These are phyloP conservation scores for Trichopria drosophilae DNA, from an alignment of 2,888 invertebrate species.

Conservation along the genomic window DNA sequence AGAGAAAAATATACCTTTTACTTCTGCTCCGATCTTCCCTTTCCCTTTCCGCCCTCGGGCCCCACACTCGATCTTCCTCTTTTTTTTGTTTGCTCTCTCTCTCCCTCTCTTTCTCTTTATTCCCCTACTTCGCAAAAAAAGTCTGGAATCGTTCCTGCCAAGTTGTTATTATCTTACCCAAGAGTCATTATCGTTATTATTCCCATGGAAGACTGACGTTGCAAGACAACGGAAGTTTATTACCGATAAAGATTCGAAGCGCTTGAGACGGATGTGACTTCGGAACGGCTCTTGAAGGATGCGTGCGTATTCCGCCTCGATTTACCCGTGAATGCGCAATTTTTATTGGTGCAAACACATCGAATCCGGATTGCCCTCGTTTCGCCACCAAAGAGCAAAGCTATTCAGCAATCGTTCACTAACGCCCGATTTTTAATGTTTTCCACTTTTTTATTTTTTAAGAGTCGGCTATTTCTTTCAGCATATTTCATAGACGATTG, in stretches of 20 bases:
- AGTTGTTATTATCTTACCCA: slow-evolving; percentile 47
- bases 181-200: slow-evolving; percentile 48
- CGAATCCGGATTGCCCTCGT: too few species aligned
- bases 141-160: slow-evolving; percentile 41
- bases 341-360: too few species aligned
- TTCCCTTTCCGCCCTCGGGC: slow-evolving; percentile 3
- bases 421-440: too few species aligned
- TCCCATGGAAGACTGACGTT: slow-evolving; percentile 45
- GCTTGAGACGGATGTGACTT: slow-evolving; percentile 1
- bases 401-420: too few species aligned
- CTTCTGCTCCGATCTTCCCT: too few species aligned
- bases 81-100: slow-evolving; percentile 30
- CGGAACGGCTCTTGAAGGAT: too few species aligned
- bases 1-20: too few species aligned
- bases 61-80: slow-evolving; percentile 28
- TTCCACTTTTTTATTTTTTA: too few species aligned
- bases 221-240: slow-evolving; percentile 43
- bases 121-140: slow-evolving; percentile 38
- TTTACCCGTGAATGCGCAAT: background rate
- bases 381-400: too few species aligned
- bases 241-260: slow-evolving; percentile 42
- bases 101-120: slow-evolving; percentile 28
- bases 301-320: background rate
- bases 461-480: too few species aligned
- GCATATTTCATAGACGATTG: too few species aligned